These are phyloP conservation scores for Oxyruncus cristatus DNA, from an alignment of 2,113 vertebrate genomes.

Conservation along the genomic window DNA sequence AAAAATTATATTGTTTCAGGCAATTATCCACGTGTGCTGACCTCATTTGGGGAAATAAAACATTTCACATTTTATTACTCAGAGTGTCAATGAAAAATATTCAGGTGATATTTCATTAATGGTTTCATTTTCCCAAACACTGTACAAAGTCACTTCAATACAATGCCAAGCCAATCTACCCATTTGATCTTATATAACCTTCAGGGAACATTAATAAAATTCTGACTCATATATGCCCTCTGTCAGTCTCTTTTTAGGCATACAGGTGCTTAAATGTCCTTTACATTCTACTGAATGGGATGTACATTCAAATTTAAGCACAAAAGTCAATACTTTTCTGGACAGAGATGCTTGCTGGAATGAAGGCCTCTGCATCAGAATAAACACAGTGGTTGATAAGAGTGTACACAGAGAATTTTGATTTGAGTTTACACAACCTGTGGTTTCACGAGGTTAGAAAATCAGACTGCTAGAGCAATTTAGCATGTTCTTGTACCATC, in stretches of 20 bases:
- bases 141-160: constrained; percentile 42
- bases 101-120: constrained; percentile 42
- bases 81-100: constrained; percentile 36
- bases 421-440: constrained; percentile 29
- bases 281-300: constrained; percentile 13
- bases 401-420: constrained; percentile 39
- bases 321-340: constrained; percentile 56
- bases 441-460: constrained; percentile 17
- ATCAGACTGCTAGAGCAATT: background rate
- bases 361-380: constrained; percentile 32
- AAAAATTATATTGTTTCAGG: constrained; percentile 34
- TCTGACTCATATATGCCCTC: constrained; percentile 46
- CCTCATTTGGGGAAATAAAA: constrained; percentile 47
- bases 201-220: constrained; percentile 58
- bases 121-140: constrained; percentile 54
- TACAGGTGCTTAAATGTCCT: constrained; percentile 44
- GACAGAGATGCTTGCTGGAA: constrained; percentile 34
- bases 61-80: constrained; percentile 39
- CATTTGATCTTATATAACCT: constrained; percentile 50
- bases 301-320: constrained; percentile 42
- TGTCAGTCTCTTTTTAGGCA: constrained; percentile 42
- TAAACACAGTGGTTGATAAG: constrained; percentile 41
- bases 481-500: background rate
- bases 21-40: constrained; percentile 7
- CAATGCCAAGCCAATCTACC: constrained; percentile 35